phyloP scores from a whole-genome alignment of 2,113 vertebrate genomes.

The Thamnophis sirtalis region DNA sequence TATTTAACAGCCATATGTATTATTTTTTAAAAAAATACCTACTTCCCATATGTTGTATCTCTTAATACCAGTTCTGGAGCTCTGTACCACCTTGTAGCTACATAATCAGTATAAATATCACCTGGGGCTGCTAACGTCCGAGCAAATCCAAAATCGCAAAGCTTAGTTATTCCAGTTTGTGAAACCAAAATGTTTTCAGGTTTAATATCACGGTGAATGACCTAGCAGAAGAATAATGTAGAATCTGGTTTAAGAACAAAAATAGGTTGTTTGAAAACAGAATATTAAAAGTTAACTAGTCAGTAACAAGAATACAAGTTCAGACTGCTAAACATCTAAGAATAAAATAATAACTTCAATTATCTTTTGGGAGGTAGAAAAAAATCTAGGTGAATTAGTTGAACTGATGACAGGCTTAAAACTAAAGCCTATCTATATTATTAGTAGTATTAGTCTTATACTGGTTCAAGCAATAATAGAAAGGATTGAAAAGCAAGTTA shows the following conservation, averaged over 20 bases:
- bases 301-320: conserved; percentile 9
- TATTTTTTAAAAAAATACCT: conserved; percentile 24
- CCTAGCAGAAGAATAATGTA: conserved; percentile 30
- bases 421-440: background rate
- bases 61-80: conserved; percentile 61
- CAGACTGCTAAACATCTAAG: background rate
- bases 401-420: background rate
- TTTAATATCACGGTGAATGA: conserved; percentile 64
- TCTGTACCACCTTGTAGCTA: conserved; percentile 58
- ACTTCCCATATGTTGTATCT: conserved; percentile 57
- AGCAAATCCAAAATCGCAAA: conserved; percentile 69
- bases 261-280: conserved; percentile 4
- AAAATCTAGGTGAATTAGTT: background rate
- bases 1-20: background rate
- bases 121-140: conserved; percentile 54
- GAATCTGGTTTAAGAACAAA: conserved; percentile 35
- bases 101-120: conserved; percentile 62
- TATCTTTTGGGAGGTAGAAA: background rate
- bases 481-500: background rate
- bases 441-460: background rate
- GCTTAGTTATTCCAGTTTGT: conserved; percentile 58
- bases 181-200: conserved; percentile 65
- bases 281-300: conserved; percentile 3
- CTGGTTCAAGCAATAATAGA: background rate
- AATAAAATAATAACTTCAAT: background rate